Evolutionary conservation across 2,888 invertebrate genomes (phyloP), one percentile per base, ranked within the genome.

Genomic region (Ferdinandea cuprea): DNA sequence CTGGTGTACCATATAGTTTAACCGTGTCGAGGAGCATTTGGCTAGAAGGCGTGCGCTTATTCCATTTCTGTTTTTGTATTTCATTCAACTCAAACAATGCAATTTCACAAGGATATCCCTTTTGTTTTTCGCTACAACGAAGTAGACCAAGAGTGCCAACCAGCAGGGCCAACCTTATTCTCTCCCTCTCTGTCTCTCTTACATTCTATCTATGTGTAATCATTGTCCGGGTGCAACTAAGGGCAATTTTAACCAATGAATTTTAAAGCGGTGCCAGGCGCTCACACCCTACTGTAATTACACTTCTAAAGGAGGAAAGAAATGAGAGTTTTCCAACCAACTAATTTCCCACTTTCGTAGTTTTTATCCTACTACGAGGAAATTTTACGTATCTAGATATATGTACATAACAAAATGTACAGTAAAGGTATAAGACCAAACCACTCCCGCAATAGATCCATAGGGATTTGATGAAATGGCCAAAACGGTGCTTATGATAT

Each of bases 301-400:
- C 50, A 68, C 77, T 56, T 78, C 21, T 37, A 61, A 28, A 66
- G 30, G 52, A 65, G 40, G 37, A 28, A 30, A 71, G 56, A 40
- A 66, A 63, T 50, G 19, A 59, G 61, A 66, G 66, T 63, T 73
- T 78, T 68, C 63, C 71, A 59, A 66, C 74, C 63, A 65, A 65
- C 80, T 65, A 81, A 81, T 81, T 76, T 81, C 32, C 81, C 76
- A 76, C 65, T 81, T 76, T 76, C 65, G 59, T 61, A 66, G 54
- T 71, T 81, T 52, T 81, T 46, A 76, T 74, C 35, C 69, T 37
- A 50, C 50, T 54, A 17, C 19, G 11, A 32, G 44, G n/a, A 40
- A 48, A 46, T 8, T 1, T 35, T n/a, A 48, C 35, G 21, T 30
- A 32, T 42, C 19, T 68, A 56, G 35, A 37, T 58, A 25, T 25